Conservation (phyloP, 2,797 vertebrate genomes). For the Neosilurus hyrtlii region DNA sequence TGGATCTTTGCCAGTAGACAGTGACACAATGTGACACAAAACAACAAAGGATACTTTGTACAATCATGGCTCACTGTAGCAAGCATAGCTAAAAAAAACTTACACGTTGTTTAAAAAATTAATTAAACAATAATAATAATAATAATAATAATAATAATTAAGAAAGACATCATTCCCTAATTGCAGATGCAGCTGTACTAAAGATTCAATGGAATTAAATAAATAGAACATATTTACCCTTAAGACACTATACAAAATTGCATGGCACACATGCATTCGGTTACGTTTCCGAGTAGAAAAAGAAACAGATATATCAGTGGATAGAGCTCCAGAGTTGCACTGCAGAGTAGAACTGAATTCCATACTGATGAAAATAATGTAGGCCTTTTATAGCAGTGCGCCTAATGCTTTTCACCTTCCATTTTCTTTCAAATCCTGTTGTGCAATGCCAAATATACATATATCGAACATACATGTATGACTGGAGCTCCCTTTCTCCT, state of each 20-base stretch:
- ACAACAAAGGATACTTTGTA: slow-evolving; percentile 71
- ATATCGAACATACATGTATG: slow-evolving; percentile 50
- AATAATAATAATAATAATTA: background rate
- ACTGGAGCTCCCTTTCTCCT: slow-evolving; percentile 18
- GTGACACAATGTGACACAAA: slow-evolving; percentile 64
- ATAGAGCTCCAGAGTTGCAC: slow-evolving; percentile 64
- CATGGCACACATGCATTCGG: slow-evolving; percentile 77
- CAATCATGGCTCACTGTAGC: slow-evolving; percentile 75
- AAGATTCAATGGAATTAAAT: slow-evolving; percentile 67
- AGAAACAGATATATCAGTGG: slow-evolving; percentile 67
- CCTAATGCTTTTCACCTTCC: slow-evolving; percentile 39
- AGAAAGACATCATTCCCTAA: slow-evolving; percentile 71
- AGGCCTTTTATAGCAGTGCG: slow-evolving; percentile 62
- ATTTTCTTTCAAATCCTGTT: slow-evolving; percentile 58
- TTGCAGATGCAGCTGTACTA: slow-evolving; percentile 71
- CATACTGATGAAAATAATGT: slow-evolving; percentile 71
- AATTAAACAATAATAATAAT: too few relatives aligned
- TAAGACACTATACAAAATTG: slow-evolving; percentile 65
- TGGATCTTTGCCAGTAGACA: slow-evolving; percentile 63
- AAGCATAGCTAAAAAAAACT: slow-evolving; percentile 77
- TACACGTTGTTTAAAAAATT: slow-evolving; percentile 69
- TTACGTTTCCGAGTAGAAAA: slow-evolving; percentile 66
- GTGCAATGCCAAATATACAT: slow-evolving; percentile 55
- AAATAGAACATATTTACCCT: slow-evolving; percentile 52
- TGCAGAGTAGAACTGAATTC: slow-evolving; percentile 63